phyloP scores from a whole-genome alignment of 2,888 invertebrate species.

The Drosophila niveifrons region DNA sequence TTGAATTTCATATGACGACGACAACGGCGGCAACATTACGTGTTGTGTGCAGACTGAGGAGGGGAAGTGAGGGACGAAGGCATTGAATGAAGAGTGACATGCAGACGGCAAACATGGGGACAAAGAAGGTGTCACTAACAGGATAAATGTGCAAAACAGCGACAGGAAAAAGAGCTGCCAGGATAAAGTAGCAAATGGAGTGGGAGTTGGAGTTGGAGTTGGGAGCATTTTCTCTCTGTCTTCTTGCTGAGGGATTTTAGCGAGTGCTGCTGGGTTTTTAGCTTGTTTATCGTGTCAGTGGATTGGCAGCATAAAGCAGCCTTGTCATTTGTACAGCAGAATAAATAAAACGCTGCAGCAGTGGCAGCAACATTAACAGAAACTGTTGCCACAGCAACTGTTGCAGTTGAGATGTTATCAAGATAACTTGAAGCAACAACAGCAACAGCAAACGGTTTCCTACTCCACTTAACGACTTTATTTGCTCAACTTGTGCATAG shows the following conservation, averaged over 20 bases:
- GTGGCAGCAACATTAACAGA: slow-evolving; percentile 16
- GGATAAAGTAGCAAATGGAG: slow-evolving; percentile 10
- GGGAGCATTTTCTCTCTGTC: neutral
- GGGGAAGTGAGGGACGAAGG: neutral
- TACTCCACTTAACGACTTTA: slow-evolving; percentile 70
- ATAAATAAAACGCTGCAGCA: slow-evolving; percentile 52
- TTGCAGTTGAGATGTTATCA: slow-evolving; percentile 64
- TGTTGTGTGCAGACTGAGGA: neutral
- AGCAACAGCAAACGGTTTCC: slow-evolving; percentile 39
- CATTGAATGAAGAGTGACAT: slow-evolving; percentile 77
- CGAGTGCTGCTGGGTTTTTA: slow-evolving; percentile 24
- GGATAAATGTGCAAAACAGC: slow-evolving; percentile 80
- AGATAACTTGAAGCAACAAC: slow-evolving; percentile 39
- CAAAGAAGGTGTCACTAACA: slow-evolving; percentile 81
- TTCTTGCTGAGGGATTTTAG: neutral
- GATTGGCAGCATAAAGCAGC: slow-evolving; percentile 80
- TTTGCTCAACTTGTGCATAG: slow-evolving; percentile 75
- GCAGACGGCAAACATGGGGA: slow-evolving; percentile 66
- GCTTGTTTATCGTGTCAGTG: slow-evolving; percentile 78
- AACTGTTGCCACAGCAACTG: slow-evolving; percentile 45
- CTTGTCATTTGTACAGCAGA: slow-evolving; percentile 68
- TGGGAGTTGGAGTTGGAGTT: slow-evolving; percentile 18
- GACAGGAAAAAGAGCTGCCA: slow-evolving; percentile 79
- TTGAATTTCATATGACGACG: slow-evolving; percentile 70
- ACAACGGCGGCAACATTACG: slow-evolving; percentile 34